Conservation (phyloP, 2,797 vertebrate genomes). For the Gambelia wislizenii region DNA sequence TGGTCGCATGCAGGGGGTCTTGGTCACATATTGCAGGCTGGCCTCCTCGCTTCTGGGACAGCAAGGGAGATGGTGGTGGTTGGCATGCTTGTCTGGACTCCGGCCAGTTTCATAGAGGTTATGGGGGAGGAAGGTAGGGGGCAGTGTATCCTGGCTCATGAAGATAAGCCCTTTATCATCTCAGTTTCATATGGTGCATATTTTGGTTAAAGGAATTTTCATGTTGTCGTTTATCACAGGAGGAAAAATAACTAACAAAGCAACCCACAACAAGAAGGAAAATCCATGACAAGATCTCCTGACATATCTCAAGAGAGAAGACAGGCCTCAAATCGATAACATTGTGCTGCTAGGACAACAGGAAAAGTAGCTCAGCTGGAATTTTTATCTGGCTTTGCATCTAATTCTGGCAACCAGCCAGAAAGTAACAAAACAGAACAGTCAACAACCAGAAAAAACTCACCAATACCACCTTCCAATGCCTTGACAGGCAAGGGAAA, state of each 20-base stretch:
- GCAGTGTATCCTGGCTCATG: too few relatives aligned
- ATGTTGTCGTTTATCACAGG: background rate
- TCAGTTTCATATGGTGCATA: background rate
- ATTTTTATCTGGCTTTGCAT: background rate
- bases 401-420: background rate
- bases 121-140: too few relatives aligned
- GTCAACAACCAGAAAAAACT: background rate
- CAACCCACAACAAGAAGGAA: background rate
- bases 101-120: too few relatives aligned
- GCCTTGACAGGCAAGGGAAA: background rate
- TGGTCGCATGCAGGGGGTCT: too few relatives aligned
- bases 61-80: too few relatives aligned
- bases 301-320: background rate
- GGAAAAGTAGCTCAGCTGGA: background rate
- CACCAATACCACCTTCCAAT: background rate
- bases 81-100: too few relatives aligned
- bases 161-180: too few relatives aligned
- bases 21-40: too few relatives aligned
- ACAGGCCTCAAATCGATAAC: background rate
- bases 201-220: background rate
- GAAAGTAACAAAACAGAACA: background rate
- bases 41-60: too few relatives aligned
- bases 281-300: background rate
- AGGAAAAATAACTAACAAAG: background rate
- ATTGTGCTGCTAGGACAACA: background rate